phyloP scores from a whole-genome alignment of 2,888 invertebrate genomes.

The Camponotus fellah region DNA sequence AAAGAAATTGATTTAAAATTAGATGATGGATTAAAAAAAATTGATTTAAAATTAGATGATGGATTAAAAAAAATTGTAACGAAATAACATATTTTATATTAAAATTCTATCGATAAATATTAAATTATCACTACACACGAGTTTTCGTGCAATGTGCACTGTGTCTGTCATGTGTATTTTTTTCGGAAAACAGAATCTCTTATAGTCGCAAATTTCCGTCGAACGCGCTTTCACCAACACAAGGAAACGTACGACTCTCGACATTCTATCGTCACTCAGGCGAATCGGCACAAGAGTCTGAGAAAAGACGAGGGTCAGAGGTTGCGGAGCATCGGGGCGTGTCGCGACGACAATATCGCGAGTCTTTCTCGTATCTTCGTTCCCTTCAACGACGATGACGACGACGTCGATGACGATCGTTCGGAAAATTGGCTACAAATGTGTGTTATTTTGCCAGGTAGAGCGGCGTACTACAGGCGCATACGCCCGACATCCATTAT shows the following conservation, averaged over 20 bases:
- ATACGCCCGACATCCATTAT: slow-evolving; percentile 79
- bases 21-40: neutral
- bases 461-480: slow-evolving; percentile 60
- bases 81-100: neutral
- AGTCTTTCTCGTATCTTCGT: slow-evolving; percentile 5
- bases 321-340: slow-evolving; percentile 47
- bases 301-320: slow-evolving; percentile 43
- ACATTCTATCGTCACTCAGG: slow-evolving; percentile 13
- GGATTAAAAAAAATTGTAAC: neutral
- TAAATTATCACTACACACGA: neutral
- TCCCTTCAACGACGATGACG: slow-evolving; percentile 25
- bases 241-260: neutral
- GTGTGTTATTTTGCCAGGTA: slow-evolving; percentile 80
- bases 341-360: slow-evolving; percentile 44
- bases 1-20: too few species aligned
- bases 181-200: slow-evolving; percentile 43
- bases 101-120: slow-evolving; percentile 8
- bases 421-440: slow-evolving; percentile 82
- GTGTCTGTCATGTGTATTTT: neutral
- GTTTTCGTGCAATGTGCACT: too few species aligned
- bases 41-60: too few species aligned
- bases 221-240: slow-evolving; percentile 22
- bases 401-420: slow-evolving; percentile 58
- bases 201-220: slow-evolving; percentile 23
- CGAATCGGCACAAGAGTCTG: slow-evolving; percentile 17